Conservation (phyloP, 2,888 invertebrate genomes). For the Subacronicta megacephala region DNA sequence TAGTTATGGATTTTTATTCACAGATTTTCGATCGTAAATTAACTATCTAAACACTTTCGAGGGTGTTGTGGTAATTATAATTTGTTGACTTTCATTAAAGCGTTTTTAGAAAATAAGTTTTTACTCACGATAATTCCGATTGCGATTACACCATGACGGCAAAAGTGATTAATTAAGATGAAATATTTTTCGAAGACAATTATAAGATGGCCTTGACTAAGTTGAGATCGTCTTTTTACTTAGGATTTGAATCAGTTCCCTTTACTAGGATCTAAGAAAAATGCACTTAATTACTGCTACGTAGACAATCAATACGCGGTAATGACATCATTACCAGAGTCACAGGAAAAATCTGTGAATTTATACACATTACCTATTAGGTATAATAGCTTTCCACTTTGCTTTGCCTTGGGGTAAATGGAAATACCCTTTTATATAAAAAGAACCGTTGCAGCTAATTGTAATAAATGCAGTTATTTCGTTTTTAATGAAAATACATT, state of each 20-base stretch:
- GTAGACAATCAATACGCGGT: not conserved
- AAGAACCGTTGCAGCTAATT: too few relatives aligned
- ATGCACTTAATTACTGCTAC: not conserved
- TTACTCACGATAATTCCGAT: not conserved
- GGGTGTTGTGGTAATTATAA: not conserved
- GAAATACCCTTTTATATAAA: not conserved
- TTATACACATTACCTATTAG: conserved; percentile 2
- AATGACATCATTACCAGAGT: not conserved
- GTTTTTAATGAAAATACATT: conserved; percentile 20
- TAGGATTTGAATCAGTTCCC: too few relatives aligned
- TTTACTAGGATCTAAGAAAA: not conserved
- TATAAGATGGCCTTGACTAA: not conserved
- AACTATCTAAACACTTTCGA: conserved; percentile 17
- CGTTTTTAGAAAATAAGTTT: not conserved
- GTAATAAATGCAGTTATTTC: too few relatives aligned
- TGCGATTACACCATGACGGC: not conserved
- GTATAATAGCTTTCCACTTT: not conserved
- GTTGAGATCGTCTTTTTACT: not conserved
- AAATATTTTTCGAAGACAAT: too few relatives aligned
- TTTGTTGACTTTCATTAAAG: not conserved
- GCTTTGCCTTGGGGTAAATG: not conserved
- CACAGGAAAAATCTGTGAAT: conserved; percentile 26
- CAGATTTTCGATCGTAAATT: conserved; percentile 21
- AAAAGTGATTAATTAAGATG: too few relatives aligned
- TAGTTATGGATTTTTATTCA: conserved; percentile 9